Base-by-base conservation (phyloP, 30 jellyfish, hydroid and myxozoan species). In the Mastigias papua region DNA sequence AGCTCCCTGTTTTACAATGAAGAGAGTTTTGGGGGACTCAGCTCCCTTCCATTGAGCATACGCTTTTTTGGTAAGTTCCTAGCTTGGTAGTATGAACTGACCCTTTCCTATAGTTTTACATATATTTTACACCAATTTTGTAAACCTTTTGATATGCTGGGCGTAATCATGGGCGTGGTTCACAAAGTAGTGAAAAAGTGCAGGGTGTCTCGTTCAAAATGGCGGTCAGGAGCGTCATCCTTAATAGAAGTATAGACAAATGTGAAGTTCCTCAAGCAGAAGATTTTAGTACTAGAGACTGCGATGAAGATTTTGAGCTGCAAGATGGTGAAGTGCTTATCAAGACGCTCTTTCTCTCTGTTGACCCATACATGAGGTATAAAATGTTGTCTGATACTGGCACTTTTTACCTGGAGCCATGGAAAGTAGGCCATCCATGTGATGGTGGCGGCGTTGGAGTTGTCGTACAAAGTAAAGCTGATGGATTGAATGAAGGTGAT, bases 361-460 rank as follows among this genome's bases (percentile, higher is more conserved):
- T 87, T 13, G 96, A 78, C 34, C 88, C 96, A 20, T 84, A 84
- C 86, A 84, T 70, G 84, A 58, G 89, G 65, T 86, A 78, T 27
- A 71, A 61, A 73, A 86, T 86, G 95, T 28, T 42, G 27, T 80
- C 57, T 30, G 95, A 72, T 8, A 61, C 89, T 1, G 84, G 77
- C 19, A 73, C 63, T 20, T 37, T 19, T n/a, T 87, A 75, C 71
- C 23, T 88, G 73, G 65, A 42, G 30, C 96, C 91, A 67, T 88
- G 96, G 96, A 22, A 88, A 71, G 62, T 79, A n/a, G 88, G 82
- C 57, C 88, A 67, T 68, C 76, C 87, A 8, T 73, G 88, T 34
- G 37, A 19, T 63, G 96, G 96, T 10, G 76, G 58, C 0, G 96
- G 96, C 20, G 73, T 79, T 17, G 87, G 96, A 17, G 76, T 77